Conservation (phyloP, 2,797 vertebrate species). For the Antennarius maculatus region DNA sequence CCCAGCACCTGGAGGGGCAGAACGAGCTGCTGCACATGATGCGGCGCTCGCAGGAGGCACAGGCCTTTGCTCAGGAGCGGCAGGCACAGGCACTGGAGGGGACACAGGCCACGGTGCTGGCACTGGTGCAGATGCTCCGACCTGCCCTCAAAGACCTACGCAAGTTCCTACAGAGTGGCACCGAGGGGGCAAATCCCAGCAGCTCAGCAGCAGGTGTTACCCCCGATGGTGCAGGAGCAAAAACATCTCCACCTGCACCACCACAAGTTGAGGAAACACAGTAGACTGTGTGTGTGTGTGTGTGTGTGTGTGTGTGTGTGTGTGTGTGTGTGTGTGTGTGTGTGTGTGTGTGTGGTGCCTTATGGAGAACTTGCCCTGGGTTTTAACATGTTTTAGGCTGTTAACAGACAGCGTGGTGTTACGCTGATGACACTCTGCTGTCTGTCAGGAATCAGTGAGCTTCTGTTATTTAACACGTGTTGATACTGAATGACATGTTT, state of each 20-base stretch:
- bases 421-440: not conserved
- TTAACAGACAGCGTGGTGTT: too few species aligned
- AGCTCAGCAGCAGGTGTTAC: constrained; percentile 63
- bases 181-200: constrained; percentile 64
- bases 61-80: constrained; percentile 93
- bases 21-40: constrained; percentile 95
- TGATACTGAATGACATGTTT: constrained; percentile 15
- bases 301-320: constrained; percentile 4
- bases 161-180: constrained; percentile 89
- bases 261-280: constrained; percentile 66
- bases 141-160: constrained; percentile 95
- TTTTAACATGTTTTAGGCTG: too few species aligned
- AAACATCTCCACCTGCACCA: constrained; percentile 49
- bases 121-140: constrained; percentile 92
- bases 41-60: constrained; percentile 93
- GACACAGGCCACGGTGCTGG: constrained; percentile 91
- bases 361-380: constrained; percentile 26
- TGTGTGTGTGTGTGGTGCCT: constrained; percentile 28
- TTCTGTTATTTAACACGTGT: constrained; percentile 24
- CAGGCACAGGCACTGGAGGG: constrained; percentile 97
- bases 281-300: constrained; percentile 46
- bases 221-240: constrained; percentile 33
- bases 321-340: constrained; percentile 18
- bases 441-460: not conserved
- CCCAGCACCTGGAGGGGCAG: constrained; percentile 95